Evolutionary conservation across 2,888 invertebrate genomes (phyloP), one percentile per base, ranked within the genome.

Genomic region (Callimorpha dominula): DNA sequence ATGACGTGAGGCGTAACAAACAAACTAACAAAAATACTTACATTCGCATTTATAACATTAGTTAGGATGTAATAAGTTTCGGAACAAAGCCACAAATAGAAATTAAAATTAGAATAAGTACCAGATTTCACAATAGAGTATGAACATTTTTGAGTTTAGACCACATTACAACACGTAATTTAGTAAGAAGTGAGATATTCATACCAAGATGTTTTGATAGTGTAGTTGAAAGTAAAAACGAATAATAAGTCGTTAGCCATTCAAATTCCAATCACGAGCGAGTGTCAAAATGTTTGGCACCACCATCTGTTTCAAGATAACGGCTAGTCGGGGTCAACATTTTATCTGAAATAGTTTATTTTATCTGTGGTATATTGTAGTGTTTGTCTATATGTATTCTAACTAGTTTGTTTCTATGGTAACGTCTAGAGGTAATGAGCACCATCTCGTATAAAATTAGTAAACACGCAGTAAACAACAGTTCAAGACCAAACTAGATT

Each of bases 271-370:
- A 71, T 75, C 88, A 88, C 87, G 87, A 78, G 68, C 67, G 4
- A 46, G 74, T 86, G 85, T 83, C 85, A 81, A 86, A 87, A 88
- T 79, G 81, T 77, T 86, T 86, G 87, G 85, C 86, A 67, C 3
- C 49, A 76, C 81, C 81, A 80, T 81, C 82, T 81, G 73, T 84
- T 80, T 52, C 74, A 31, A 57, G 54, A 71, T 46, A n/a, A 62
- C 11, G 52, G 17, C 43, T 0, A 49, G 43, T 31, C 49, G 52
- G 20, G 31, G 63, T 72, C 62, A 68, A 14, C 15, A 2, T 31
- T 31, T 31, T 31, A 31, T 31, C 31, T 31, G 31, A 31, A 31
- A 31, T 1, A 2, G 31, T 31, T 1, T 31, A 31, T 31, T 31
- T 31, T 31, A 31, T 31, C 31, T 31, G 31, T 57, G 17, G 50